Percentiles rank a stretch among this genome's conserved stretches.
Evolutionary conservation across 2,888 invertebrate genomes (phyloP).

Genomic region (Masnerella sp.): DNA sequence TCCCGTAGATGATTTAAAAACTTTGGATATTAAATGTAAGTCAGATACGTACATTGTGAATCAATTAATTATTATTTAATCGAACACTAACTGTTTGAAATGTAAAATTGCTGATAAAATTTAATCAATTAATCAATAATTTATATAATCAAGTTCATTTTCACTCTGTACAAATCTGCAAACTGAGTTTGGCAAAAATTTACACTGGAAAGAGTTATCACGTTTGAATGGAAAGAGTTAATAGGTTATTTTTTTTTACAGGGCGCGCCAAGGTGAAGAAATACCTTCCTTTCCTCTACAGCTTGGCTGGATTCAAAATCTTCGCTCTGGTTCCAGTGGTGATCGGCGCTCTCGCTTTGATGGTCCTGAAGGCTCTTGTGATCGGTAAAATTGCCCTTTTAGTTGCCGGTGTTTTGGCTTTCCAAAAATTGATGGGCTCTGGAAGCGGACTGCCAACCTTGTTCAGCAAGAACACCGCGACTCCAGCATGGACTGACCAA

Average conservation of each 20-base stretch:
- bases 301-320: slow-evolving; percentile 85
- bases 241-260: slow-evolving; percentile 69
- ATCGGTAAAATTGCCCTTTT: slow-evolving; percentile 88
- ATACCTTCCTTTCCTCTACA: slow-evolving; percentile 83
- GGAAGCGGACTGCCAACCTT: slow-evolving; percentile 72
- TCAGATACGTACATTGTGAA: slow-evolving; percentile 5
- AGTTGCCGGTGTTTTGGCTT: slow-evolving; percentile 84
- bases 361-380: slow-evolving; percentile 87
- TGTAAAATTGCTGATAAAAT: too few species aligned
- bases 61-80: too few species aligned
- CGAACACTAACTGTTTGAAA: too few species aligned
- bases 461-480: slow-evolving; percentile 68
- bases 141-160: too few species aligned
- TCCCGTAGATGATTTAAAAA: slow-evolving; percentile 39
- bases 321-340: slow-evolving; percentile 85
- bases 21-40: slow-evolving; percentile 34
- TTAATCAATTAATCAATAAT: too few species aligned
- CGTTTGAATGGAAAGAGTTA: slow-evolving; percentile 50
- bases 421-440: slow-evolving; percentile 83
- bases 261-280: slow-evolving; percentile 88
- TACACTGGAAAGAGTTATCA: slow-evolving; percentile 49
- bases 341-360: slow-evolving; percentile 84
- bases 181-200: neutral
- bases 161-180: slow-evolving; percentile 7
- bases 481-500: slow-evolving; percentile 57